Base-by-base conservation (phyloP, 1,140 invertebrate genomes). In the Drosophila murphyi region DNA sequence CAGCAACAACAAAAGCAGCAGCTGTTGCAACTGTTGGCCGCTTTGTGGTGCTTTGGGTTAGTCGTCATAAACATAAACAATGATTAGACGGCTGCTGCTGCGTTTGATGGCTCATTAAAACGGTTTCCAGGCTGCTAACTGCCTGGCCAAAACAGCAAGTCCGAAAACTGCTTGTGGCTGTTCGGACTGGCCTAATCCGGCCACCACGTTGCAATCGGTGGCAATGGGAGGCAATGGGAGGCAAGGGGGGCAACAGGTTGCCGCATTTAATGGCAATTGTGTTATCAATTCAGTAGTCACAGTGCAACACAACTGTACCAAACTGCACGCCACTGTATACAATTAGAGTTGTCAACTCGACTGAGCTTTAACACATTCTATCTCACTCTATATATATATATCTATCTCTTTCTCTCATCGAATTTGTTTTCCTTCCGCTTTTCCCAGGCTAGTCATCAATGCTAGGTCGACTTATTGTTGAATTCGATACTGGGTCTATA, bases 21-120 rank as follows among this genome's bases (percentile, higher is more conserved):
- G 28, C 54, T 8, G 55, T 6, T 39, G 54, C 39, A 34, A 51
- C n/a, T 28, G n/a, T 5, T 29, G 31, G 35, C 29, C 7, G 8
- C 10, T 29, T 29, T 10, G 7, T n/a, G 51, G n/a, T 47, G 64
- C 64, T 55, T 54, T 28, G 32, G 35, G 6, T 34, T n/a, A 12
- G 20, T 5, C 52, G 35, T 70, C 72, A 74, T 74, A 74, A 74
- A 74, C 72, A 71, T 75, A 75, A 75, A 75, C 72, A 75, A 75
- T 59, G 68, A 75, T 75, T 75, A 75, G 72, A 60, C 72, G 47
- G 59, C 68, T 34, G 64, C 63, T 45, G 37, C 50, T 54, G 72
- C 65, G 7, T 71, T 70, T 62, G 72, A 62, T 74, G 72, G 57
- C 51, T 61, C 67, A 87, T 87, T 87, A 88, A 87, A 87, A 87